Evolutionary conservation across 2,797 vertebrate genomes (phyloP), one percentile per base, ranked within the genome.

Genomic region (Craterocephalus amniculus): DNA sequence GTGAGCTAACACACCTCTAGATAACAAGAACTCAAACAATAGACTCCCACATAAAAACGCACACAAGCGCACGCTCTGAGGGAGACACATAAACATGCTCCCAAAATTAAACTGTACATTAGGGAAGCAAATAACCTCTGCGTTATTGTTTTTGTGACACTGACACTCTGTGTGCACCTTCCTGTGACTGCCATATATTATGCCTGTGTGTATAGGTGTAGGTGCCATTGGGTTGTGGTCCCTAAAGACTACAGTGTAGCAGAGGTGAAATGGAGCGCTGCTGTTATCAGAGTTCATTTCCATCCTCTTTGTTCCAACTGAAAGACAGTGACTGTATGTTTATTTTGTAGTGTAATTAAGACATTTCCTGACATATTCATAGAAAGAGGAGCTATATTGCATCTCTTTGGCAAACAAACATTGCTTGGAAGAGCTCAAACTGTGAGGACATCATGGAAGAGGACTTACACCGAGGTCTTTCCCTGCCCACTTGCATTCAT

Each of bases 401-500:
- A 14, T 26, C 8, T 12, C 32, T 1, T 75, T 72, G 64, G 63
- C n/a, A 2, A 55, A 72, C 62, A 78, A 56, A 64, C 64, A 75
- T n/a, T 63, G 32, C n/a, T 56, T 64, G 29, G 63, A 72, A 36
- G 11, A 22, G 61, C 26, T 73, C 26, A 40, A 66, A 73, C 13
- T 45, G 58, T 24, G 67, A 76, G 20, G 58, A 35, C 55, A 57
- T 58, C 20, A 36, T 57, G 74, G 73, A 34, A n/a, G 65, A 59
- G 58, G 69, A 94, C 96, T 96, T 94, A 99, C 97, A 93, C 93
- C 89, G 36, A 97, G 94, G 92, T 99, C 97, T 94, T 99, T 99
- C 78, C 98, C 98, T 80, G 97, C 97, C 98, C 98, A 99, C 88
- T 98, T 99, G 93, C 98, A 99, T 83, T 99, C 98, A 67, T 99